Evolutionary conservation across 2,113 vertebrate genomes (phyloP).

Genomic region (Ageneiosus marmoratus): DNA sequence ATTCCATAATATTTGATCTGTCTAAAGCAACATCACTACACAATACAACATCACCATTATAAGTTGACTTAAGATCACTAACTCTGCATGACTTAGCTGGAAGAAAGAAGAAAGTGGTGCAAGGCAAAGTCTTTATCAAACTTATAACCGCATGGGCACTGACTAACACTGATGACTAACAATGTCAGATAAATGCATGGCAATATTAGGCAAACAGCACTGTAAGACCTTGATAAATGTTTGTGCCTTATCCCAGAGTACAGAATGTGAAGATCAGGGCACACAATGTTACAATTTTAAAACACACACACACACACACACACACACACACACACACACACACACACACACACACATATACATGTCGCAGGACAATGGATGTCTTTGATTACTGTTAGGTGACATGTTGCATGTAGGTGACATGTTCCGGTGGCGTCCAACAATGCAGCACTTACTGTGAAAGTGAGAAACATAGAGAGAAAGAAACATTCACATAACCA

Average conservation of each 20-base stretch:
- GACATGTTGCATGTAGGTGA: slow-evolving; percentile 11
- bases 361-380: slow-evolving; percentile 3
- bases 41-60: too few species aligned
- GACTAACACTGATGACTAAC: not conserved
- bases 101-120: not conserved
- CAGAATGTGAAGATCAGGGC: not conserved
- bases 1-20: not conserved
- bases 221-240: not conserved
- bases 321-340: not conserved
- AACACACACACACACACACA: too few species aligned
- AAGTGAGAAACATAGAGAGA: slow-evolving; percentile 1
- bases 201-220: not conserved
- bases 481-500: not conserved
- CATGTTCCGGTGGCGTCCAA: not conserved
- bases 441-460: slow-evolving; percentile 15
- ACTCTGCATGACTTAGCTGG: not conserved
- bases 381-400: slow-evolving; percentile 21
- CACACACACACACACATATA: not conserved
- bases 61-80: not conserved
- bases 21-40: not conserved
- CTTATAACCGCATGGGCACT: not conserved
- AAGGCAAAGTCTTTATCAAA: not conserved
- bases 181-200: not conserved
- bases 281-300: slow-evolving; percentile 15
- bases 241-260: not conserved